Evolutionary conservation across 2,888 invertebrate species (phyloP).

Genomic region (Pristionchus arcanus): DNA sequence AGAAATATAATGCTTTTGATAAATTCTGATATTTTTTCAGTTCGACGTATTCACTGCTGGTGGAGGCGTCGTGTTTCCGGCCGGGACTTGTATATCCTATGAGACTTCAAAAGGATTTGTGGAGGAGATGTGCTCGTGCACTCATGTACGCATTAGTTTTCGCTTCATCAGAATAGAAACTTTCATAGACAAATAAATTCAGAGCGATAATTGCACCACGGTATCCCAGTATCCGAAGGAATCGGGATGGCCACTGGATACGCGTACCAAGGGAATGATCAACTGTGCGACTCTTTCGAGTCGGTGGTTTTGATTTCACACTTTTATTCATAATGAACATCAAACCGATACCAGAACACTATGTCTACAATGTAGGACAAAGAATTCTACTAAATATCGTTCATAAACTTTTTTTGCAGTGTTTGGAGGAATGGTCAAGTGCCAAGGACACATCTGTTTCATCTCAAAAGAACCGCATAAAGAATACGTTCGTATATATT

Average conservation of each 20-base stretch:
- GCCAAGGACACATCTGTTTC: neutral
- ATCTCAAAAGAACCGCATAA: neutral
- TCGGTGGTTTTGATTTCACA: no score
- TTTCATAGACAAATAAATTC: neutral
- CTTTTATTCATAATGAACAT: no score
- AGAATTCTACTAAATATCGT: no score
- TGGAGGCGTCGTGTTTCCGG: neutral
- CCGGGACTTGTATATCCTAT: neutral
- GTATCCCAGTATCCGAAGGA: neutral
- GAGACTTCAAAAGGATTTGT: neutral
- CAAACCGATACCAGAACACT: no score
- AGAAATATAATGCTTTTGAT: no score
- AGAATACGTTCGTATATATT: neutral
- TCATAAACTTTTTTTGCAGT: neutral
- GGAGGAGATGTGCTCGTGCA: neutral
- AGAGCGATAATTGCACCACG: constrained; percentile 5
- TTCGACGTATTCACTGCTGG: neutral
- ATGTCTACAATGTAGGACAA: no score
- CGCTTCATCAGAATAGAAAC: neutral
- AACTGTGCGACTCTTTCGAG: neutral
- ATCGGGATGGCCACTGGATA: neutral
- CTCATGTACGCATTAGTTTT: neutral
- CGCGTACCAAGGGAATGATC: neutral
- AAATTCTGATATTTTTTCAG: no score
- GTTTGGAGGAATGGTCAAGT: neutral